Percentiles rank a stretch among this genome's conserved stretches.
Evolutionary conservation across 2,113 vertebrate genomes (phyloP).

Genomic region (Macquaria australasica): DNA sequence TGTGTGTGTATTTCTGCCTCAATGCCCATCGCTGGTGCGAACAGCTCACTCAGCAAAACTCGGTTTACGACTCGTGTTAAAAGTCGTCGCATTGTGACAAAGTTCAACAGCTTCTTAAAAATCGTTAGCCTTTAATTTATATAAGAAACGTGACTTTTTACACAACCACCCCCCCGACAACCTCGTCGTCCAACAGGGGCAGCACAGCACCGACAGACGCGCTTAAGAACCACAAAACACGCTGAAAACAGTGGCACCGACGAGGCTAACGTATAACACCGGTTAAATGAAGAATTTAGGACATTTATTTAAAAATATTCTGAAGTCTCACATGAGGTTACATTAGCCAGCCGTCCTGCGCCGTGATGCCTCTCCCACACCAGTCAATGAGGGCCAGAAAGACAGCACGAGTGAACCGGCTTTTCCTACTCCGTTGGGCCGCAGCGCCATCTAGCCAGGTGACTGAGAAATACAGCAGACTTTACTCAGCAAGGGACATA

Average conservation of each 20-base stretch:
- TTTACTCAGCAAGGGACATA: background rate
- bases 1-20: slow-evolving; percentile 56
- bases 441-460: slow-evolving; percentile 18
- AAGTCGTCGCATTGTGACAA: slow-evolving; percentile 68
- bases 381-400: slow-evolving; percentile 12
- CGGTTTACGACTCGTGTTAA: slow-evolving; percentile 63
- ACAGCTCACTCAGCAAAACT: slow-evolving; percentile 54
- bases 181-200: no score
- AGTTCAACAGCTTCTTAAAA: slow-evolving; percentile 34
- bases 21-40: slow-evolving; percentile 40
- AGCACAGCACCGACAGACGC: background rate
- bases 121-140: background rate
- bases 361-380: background rate
- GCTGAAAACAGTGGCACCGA: background rate
- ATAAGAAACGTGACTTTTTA: background rate
- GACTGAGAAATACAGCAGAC: background rate
- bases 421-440: background rate
- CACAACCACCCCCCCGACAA: no score
- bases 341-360: background rate
- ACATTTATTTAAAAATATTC: background rate
- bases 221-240: background rate
- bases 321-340: background rate
- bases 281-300: background rate
- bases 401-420: background rate
- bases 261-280: fast-evolving